Evolutionary conservation across 2,113 vertebrate genomes (phyloP).

Genomic region (Ammodytes marinus): DNA sequence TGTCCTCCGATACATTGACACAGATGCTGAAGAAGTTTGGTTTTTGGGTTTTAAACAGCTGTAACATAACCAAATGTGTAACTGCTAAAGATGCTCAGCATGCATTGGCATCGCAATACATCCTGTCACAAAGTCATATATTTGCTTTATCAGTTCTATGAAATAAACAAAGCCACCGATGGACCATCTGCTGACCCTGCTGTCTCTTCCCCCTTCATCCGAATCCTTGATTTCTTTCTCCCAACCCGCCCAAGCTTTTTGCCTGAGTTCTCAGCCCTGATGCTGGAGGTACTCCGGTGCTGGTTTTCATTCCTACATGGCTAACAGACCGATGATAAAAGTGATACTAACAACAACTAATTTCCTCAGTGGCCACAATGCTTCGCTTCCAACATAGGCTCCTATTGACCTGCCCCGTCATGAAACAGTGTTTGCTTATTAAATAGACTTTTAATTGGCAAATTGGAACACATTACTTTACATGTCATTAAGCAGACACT

Average conservation of each 20-base stretch:
- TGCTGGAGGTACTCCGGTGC: conserved; percentile 81
- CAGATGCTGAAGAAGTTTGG: not conserved
- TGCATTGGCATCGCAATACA: not conserved
- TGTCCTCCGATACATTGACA: conserved; percentile 45
- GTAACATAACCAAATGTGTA: not conserved
- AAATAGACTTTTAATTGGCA: conserved; percentile 34
- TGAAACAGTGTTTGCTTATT: not conserved
- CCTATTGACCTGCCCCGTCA: conserved; percentile 58
- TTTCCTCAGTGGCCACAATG: conserved; percentile 42
- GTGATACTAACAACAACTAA: conserved; percentile 73
- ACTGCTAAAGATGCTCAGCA: conserved; percentile 15
- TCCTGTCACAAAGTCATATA: conserved; percentile 1
- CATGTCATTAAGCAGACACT: not conserved
- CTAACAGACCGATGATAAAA: conserved; percentile 68
- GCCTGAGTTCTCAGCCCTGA: conserved; percentile 70
- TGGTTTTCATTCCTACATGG: conserved; percentile 86
- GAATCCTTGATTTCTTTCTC: conserved; percentile 28
- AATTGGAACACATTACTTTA: not conserved
- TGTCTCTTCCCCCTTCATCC: conserved; percentile 36
- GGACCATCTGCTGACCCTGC: conserved; percentile 56
- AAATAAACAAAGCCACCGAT: conserved; percentile 39
- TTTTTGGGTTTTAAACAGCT: not conserved
- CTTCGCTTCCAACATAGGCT: conserved; percentile 63
- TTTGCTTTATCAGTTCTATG: conserved; percentile 23
- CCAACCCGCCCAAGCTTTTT: conserved; percentile 52